phyloP scores from a whole-genome alignment of 1,140 invertebrate genomes.

The Leptoteleia sp. region DNA sequence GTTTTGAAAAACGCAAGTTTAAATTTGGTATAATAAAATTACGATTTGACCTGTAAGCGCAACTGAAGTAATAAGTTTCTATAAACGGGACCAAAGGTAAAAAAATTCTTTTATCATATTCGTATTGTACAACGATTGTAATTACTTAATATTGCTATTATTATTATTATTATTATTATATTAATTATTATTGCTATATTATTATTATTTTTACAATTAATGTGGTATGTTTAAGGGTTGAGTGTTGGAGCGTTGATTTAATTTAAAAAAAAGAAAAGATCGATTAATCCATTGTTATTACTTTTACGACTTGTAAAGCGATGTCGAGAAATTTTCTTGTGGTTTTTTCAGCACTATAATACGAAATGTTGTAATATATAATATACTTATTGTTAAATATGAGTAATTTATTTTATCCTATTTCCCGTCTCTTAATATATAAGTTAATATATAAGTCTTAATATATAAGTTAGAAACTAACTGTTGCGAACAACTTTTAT shows the following conservation, averaged over 20 bases:
- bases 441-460: too few relatives aligned
- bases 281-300: constrained; percentile 11
- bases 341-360: constrained; percentile 21
- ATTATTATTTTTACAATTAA: too few relatives aligned
- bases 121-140: constrained; percentile 24
- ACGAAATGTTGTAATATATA: constrained; percentile 33
- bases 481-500: too few relatives aligned
- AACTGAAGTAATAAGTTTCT: constrained; percentile 74
- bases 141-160: constrained; percentile 26
- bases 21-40: constrained; percentile 3
- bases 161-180: constrained; percentile 14
- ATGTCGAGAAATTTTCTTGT: constrained; percentile 3
- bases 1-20: constrained; percentile 7
- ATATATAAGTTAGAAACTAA: too few relatives aligned
- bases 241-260: constrained; percentile 21
- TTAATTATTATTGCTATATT: constrained; percentile 11
- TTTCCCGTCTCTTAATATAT: too few relatives aligned
- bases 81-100: constrained; percentile 80
- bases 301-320: background rate
- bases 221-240: constrained; percentile 27
- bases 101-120: constrained; percentile 46
- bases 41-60: constrained; percentile 33
- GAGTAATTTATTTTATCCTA: constrained; percentile 5
- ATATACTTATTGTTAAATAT: constrained; percentile 37
- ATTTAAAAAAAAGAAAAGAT: constrained; percentile 8